A percentile compares a stretch with the other conserved stretches of the same genome.
These are phyloP conservation scores for Nasonia oneida DNA, from an alignment of 2,888 invertebrate species.

Conservation along the genomic window DNA sequence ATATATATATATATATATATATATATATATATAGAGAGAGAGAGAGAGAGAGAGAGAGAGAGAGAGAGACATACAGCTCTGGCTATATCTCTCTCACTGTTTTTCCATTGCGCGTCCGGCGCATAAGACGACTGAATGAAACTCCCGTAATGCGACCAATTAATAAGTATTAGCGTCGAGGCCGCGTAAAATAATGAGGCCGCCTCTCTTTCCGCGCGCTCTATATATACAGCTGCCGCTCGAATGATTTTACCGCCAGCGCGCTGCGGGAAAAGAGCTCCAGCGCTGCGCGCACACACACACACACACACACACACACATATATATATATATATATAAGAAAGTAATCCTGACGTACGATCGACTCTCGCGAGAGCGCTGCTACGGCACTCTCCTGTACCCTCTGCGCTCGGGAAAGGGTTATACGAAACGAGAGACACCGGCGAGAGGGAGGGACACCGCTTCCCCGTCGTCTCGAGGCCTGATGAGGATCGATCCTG, in stretches of 20 bases:
- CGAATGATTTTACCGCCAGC: constrained; percentile 39
- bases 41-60: background rate
- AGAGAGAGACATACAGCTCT: background rate
- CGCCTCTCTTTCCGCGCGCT: background rate
- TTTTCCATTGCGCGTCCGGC: constrained; percentile 45
- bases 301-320: too few species aligned
- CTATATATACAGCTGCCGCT: background rate
- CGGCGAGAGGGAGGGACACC: background rate
- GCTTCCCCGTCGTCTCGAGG: background rate
- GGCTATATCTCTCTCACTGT: background rate
- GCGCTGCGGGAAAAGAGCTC: background rate
- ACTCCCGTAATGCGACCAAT: constrained; percentile 68
- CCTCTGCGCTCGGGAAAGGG: background rate
- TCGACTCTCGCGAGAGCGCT: constrained; percentile 9
- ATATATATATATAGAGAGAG: background rate
- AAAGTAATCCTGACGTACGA: constrained; percentile 58
- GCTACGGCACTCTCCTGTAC: background rate
- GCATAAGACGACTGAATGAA: constrained; percentile 62
- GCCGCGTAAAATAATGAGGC: constrained; percentile 51
- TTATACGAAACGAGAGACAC: constrained; percentile 3
- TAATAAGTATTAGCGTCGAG: constrained; percentile 69
- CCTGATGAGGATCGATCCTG: constrained; percentile 12
- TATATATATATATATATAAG: too few species aligned
- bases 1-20: background rate
- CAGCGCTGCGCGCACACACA: too few species aligned